Base-by-base conservation (phyloP, 2,797 vertebrate genomes). In the Sebastes matsubarae region DNA sequence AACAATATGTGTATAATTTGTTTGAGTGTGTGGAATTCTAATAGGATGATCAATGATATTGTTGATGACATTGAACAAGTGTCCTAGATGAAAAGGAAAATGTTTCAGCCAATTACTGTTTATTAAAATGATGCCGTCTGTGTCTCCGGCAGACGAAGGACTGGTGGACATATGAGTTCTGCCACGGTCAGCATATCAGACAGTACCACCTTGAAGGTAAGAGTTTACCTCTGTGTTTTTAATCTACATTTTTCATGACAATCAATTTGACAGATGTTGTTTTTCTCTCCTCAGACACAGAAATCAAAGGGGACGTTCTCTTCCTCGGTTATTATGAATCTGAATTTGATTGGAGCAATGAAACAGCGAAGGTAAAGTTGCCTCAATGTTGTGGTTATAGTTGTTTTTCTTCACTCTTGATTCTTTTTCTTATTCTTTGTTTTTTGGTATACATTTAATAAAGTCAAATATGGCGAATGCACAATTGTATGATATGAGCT, bases 141-240 rank as follows among this genome's bases (percentile, higher is more conserved):
- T 78, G 36, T 77, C 68, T 68, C 71, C 80, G 76, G 42, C 93
- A 99, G 98, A 99, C 97, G 8, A 99, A 98, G 94, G 97, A 99
- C 90, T 99, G 98, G 98, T 99, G 98, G 98, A 99, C 98, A 0
- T 99, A 99, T 1, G 97, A 99, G 91, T 98, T 99, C 91, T 99
- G 98, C 91, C 97, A 97, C 1, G 96, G 97, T 83, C 95, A 95
- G 67, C 95, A 98, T 82, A 97, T 99, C 87, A 96, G 97, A 90
- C 98, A 99, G 84, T 99, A 99, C 89, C 98, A 99, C 72, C 94
- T 98, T 68, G 98, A 99, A 97, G 98, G 98, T 97, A 87, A 93
- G 57, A 61, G 12, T 2, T 25, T 29, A 32, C 0, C 8, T 70
- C 12, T 2, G 1, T 54, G 20, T 65, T 80, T 77, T 70, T 12